phyloP scores from a whole-genome alignment of 2,888 invertebrate species.

The Andrena fulva region DNA sequence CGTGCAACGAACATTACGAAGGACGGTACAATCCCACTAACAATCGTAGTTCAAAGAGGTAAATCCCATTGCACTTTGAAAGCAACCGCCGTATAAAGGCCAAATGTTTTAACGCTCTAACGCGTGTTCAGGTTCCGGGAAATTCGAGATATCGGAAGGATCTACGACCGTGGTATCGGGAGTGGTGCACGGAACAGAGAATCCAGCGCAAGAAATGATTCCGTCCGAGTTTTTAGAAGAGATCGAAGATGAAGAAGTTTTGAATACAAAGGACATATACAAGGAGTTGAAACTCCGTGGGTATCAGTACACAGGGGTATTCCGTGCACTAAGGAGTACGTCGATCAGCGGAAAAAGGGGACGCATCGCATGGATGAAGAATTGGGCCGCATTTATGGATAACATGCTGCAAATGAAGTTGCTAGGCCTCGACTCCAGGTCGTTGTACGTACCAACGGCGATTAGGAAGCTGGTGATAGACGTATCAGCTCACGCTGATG shows the following conservation, averaged over 20 bases:
- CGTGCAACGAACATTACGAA: slow-evolving; percentile 87
- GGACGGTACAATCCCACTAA: slow-evolving; percentile 81
- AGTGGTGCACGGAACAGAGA: slow-evolving; percentile 87
- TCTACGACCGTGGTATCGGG: slow-evolving; percentile 90
- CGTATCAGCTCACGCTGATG: slow-evolving; percentile 83
- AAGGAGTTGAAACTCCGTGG: slow-evolving; percentile 86
- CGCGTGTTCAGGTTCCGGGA: slow-evolving; percentile 80
- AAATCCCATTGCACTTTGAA: slow-evolving; percentile 83
- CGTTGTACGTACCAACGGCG: slow-evolving; percentile 87
- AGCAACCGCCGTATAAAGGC: neutral
- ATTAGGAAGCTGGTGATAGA: slow-evolving; percentile 87
- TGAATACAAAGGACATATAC: slow-evolving; percentile 82
- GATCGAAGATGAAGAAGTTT: slow-evolving; percentile 70
- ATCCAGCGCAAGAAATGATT: slow-evolving; percentile 80
- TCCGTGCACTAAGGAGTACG: slow-evolving; percentile 85
- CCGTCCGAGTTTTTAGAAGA: slow-evolving; percentile 63
- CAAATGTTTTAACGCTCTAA: neutral
- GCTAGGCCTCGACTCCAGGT: slow-evolving; percentile 83
- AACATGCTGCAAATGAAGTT: slow-evolving; percentile 89
- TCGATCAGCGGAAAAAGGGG: slow-evolving; percentile 84
- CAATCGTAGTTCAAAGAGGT: slow-evolving; percentile 80
- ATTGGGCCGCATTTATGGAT: slow-evolving; percentile 90
- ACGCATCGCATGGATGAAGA: slow-evolving; percentile 86
- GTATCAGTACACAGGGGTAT: slow-evolving; percentile 86
- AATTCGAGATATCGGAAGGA: slow-evolving; percentile 88